Evolutionary conservation across 1,140 invertebrate species (phyloP), one percentile per base, ranked within the genome.

Genomic region (Temnothorax curvispinosus): DNA sequence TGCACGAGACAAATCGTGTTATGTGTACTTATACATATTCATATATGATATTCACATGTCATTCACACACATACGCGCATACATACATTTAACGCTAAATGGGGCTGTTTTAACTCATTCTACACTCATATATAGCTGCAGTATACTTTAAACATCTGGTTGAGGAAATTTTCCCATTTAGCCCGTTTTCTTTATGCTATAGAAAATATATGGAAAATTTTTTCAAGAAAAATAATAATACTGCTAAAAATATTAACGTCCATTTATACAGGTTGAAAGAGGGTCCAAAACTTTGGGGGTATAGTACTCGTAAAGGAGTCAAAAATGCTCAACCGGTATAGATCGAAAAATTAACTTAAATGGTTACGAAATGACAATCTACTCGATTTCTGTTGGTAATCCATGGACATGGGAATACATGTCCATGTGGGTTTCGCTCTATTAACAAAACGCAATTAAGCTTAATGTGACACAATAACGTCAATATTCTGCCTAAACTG

Each of bases 121-220:
- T 47, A 69, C 21, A 50, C 21, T 69, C 21, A 69, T 47, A 50
- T 69, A 50, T 69, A 69, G 21, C 18, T 69, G 41, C 21, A 47
- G 11, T 69, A 69, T 69, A 69, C 21, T 69, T 69, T 47, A 69
- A 69, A 50, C 21, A 65, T 65, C 38, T 65, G 64, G n/a, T 69
- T 69, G 38, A 67, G 64, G 38, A 67, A 41, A 69, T 50, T 50
- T 69, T 69, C 5, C 41, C 21, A 69, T 50, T 69, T 69, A 69
- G 65, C 65, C 38, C 65, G 65, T 69, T 69, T 50, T 6, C 0
- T 50, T 69, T 69, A 50, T 50, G 21, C 41, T 69, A 67, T 44
- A 50, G 21, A 69, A 69, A 69, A 69, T 69, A 69, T 27, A 44
- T 32, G 6, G 21, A 0, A 50, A 32, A 11, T 69, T 15, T 27